Evolutionary conservation across 2,113 vertebrate species (phyloP).

Genomic region (Propithecus coquereli): DNA sequence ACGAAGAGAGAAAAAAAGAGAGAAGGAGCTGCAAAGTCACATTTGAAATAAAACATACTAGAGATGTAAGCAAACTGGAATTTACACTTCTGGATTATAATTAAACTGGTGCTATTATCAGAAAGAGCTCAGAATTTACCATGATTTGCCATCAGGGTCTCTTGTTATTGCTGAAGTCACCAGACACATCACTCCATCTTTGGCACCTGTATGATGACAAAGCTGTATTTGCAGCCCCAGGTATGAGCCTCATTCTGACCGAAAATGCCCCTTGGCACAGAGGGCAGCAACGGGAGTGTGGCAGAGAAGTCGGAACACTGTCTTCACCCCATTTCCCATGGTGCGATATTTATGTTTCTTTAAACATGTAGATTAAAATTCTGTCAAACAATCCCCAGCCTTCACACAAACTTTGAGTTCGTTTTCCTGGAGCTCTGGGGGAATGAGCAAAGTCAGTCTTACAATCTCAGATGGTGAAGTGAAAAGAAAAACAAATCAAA

Average conservation of each 20-base stretch:
- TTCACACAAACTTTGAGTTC: background rate
- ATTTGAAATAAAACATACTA: constrained; percentile 68
- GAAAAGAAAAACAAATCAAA: background rate
- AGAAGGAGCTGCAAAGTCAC: constrained; percentile 66
- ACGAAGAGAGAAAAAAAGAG: constrained; percentile 56
- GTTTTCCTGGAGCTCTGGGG: background rate
- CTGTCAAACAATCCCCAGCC: background rate
- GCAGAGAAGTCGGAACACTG: background rate
- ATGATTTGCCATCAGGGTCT: background rate
- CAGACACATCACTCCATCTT: background rate
- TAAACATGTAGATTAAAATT: background rate
- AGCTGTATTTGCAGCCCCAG: background rate
- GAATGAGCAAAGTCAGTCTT: background rate
- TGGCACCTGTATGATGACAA: background rate
- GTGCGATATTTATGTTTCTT: background rate
- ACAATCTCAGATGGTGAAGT: background rate
- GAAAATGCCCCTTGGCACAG: background rate
- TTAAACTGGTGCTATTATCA: constrained; percentile 52
- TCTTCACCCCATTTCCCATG: background rate
- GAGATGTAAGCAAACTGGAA: constrained; percentile 69
- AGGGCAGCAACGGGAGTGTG: background rate
- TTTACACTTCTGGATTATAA: constrained; percentile 64
- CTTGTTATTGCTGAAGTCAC: background rate
- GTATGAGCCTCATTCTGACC: background rate
- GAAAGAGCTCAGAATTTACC: background rate